Evolutionary conservation across 2,888 invertebrate genomes (phyloP), one percentile per base, ranked within the genome.

Genomic region (Liodrosophila aerea): DNA sequence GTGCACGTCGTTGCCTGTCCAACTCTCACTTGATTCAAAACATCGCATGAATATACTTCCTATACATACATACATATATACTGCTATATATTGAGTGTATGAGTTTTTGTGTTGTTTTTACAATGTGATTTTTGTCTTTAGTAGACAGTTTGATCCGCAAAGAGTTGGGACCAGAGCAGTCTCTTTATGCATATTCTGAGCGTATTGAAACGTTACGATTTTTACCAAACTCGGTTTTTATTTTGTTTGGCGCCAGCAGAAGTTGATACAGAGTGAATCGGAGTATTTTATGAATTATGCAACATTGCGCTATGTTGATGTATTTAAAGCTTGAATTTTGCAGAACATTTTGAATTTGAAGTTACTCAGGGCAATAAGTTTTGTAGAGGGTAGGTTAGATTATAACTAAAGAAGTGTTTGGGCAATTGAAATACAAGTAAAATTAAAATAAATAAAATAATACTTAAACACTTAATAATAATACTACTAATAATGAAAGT

Each of bases 141-240:
- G 22, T 22, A 22, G 22, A 2, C 22, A 5, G 2, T 22, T 5
- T 2, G 22, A 22, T 22, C 2, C 5, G 22, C 2, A 27, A 7
- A 29, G 40, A 27, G 27, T 41, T 18, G 11, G 18, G n/a, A 12
- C 11, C 27, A 3, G 31, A 39, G 11, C 34, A 16, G 29, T 12
- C 31, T 18, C 37, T 12, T 8, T 7, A 16, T 22, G 22, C 22
- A 22, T 12, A 29, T n/a, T 12, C 39, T 40, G 31, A 49, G 39
- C 47, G 44, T 51, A 52, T 72, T 62, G 51, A 53, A 56, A 41
- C 53, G 56, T 67, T 64, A 31, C 57, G 50, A 40, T 61, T 40
- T 45, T 56, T 27, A 51, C 30, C 29, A 30, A 58, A 29, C 39
- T 37, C 11, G 47, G 5, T 50, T 50, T 29, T 41, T 41, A 12